Evolutionary conservation across 23 tunicate species (phyloP), one percentile per base, ranked within the genome.

Genomic region (Phallusia fumigata): DNA sequence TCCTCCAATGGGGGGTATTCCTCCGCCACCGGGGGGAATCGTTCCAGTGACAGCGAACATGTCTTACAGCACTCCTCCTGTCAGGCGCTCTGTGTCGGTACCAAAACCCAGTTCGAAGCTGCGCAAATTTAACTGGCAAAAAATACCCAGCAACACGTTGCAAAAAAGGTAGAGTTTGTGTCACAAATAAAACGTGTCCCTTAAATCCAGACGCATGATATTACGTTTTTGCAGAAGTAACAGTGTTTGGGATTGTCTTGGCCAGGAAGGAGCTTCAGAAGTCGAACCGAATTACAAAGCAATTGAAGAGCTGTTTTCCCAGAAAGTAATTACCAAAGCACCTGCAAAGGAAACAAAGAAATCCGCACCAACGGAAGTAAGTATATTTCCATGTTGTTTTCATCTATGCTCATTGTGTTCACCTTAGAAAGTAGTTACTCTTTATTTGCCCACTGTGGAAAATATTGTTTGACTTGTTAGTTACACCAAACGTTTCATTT

Each of bases 91-190:
- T 32, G 77, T 77, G 34, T 53, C 88, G 19, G 98, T 94, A 36
- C 98, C 98, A 12, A 89, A 89, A 79, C 98, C 98, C 49, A 89
- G 83, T 13, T 84, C 90, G 58, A 94, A 89, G 73, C 83, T 94
- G 30, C 84, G 98, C 33, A 94, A 89, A 65, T 87, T 94, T 69
- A 94, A 94, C 84, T 94, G 98, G 98, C 94, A 94, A 79, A 94
- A 94, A 53, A 94, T 94, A 26, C 98, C 98, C 8, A 40, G 52
- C 28, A 77, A 77, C 49, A 79, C 97, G 0, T 31, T 87, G 18
- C 78, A 30, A 30, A 64, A 0, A 64, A 84, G 92, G 97, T 83
- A 33, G 64, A 64, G 40, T n/a, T n/a, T 31, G 31, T n/a, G 13
- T 58, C 2, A 24, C 5, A 24, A 24, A 21, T 58, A 6, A 8